phyloP scores from a whole-genome alignment of 2,797 vertebrate species.

The Pteropus rufus region DNA sequence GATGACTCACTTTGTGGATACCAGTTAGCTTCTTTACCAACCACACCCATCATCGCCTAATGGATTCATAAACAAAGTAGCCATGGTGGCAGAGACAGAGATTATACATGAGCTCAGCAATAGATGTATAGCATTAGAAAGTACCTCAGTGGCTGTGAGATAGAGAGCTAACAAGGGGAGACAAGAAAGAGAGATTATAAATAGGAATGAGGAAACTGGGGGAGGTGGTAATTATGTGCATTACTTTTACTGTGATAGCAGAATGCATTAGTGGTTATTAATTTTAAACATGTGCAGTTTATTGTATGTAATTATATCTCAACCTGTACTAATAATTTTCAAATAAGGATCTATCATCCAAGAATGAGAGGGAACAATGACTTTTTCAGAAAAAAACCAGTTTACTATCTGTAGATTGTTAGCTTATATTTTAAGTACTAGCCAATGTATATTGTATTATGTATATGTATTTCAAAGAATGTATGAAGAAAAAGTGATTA shows the following conservation, averaged over 20 bases:
- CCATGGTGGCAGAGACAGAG: not conserved
- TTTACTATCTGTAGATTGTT: not conserved
- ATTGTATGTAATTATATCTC: not conserved
- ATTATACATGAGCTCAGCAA: not conserved
- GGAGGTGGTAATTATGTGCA: not conserved
- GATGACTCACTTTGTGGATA: not conserved
- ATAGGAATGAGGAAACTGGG: not conserved
- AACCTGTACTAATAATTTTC: not conserved
- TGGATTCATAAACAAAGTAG: not conserved
- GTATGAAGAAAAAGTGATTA: not conserved
- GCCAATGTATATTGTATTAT: not conserved
- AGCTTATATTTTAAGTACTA: not conserved
- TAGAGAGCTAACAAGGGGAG: not conserved
- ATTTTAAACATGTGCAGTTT: not conserved
- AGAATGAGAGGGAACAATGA: not conserved
- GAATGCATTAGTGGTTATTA: not conserved
- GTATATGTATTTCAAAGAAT: not conserved
- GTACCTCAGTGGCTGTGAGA: too few relatives aligned
- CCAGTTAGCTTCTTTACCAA: not conserved
- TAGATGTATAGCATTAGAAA: too few relatives aligned
- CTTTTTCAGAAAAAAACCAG: not conserved
- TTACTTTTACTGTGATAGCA: not conserved
- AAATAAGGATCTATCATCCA: not conserved
- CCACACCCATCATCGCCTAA: not conserved
- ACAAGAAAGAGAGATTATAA: not conserved